Percentiles rank a stretch among this genome's conserved stretches.
Evolutionary conservation across 2,888 invertebrate species (phyloP).

Genomic region (Chalcis sispes): DNA sequence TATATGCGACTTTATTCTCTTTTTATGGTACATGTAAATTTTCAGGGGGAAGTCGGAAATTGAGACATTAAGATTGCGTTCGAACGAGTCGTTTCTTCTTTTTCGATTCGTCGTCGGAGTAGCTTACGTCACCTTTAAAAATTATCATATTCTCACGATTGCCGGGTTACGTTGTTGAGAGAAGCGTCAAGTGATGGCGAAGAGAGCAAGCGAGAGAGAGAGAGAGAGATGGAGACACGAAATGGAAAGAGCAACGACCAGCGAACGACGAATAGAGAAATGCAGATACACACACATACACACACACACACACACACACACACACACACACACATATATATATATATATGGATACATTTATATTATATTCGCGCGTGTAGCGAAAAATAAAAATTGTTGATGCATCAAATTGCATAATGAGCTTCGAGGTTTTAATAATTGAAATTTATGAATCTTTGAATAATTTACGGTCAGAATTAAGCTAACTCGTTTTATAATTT

Average conservation of each 20-base stretch:
- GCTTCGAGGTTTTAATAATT: conserved; percentile 26
- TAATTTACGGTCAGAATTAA: neutral
- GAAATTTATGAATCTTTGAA: conserved; percentile 44
- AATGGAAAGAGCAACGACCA: conserved; percentile 31
- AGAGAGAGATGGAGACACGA: conserved; percentile 3
- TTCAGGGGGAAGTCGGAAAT: conserved; percentile 21
- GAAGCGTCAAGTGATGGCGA: neutral
- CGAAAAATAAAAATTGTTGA: conserved; percentile 27
- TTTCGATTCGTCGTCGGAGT: neutral
- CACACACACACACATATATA: no score
- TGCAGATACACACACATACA: no score
- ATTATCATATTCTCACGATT: conserved; percentile 49
- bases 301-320: no score
- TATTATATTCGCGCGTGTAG: no score
- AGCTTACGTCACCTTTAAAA: conserved; percentile 11
- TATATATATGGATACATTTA: neutral
- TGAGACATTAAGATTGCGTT: conserved; percentile 24
- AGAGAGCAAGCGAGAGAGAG: neutral
- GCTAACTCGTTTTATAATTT: neutral
- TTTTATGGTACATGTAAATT: neutral
- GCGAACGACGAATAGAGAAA: no score
- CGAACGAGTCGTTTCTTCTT: neutral
- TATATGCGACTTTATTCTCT: neutral
- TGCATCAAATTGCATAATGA: conserved; percentile 44
- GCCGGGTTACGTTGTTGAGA: conserved; percentile 24